A percentile compares a stretch with the other conserved stretches of the same genome.
These are phyloP conservation scores for Pangasius sanitwongsei DNA, from an alignment of 2,797 vertebrate species.

Conservation along the genomic window DNA sequence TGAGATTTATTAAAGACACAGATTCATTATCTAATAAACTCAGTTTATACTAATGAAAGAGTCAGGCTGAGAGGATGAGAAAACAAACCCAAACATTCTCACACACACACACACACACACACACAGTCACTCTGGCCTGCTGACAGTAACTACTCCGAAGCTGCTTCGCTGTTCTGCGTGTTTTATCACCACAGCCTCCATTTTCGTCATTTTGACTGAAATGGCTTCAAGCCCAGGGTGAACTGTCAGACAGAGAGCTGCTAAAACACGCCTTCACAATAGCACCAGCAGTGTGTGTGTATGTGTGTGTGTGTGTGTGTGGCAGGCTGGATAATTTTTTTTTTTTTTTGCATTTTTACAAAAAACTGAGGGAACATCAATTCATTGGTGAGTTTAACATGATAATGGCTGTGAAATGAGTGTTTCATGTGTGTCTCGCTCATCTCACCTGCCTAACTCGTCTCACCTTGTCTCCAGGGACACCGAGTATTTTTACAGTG, in stretches of 20 bases:
- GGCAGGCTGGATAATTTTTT: background rate
- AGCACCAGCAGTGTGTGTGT: background rate
- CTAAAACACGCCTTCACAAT: slow-evolving; percentile 1
- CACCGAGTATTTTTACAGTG: background rate
- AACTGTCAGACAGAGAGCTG: slow-evolving; percentile 13
- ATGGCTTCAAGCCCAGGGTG: slow-evolving; percentile 22
- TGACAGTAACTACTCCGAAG: background rate
- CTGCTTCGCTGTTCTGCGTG: background rate
- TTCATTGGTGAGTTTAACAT: background rate
- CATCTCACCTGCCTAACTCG: background rate
- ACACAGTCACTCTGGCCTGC: background rate
- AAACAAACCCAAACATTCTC: background rate
- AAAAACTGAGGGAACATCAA: background rate
- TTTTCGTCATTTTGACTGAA: slow-evolving; percentile 21
- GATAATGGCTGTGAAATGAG: slow-evolving; percentile 22
- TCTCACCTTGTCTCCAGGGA: slow-evolving; percentile 1
- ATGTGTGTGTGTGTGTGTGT: background rate
- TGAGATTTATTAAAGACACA: slow-evolving; percentile 2
- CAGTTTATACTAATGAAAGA: slow-evolving; percentile 19
- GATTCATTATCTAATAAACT: slow-evolving; percentile 23
- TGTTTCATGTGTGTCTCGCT: background rate
- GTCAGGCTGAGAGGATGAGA: background rate
- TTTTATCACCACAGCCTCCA: slow-evolving; percentile 28
- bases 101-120: slow-evolving; percentile 7
- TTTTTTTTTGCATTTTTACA: background rate